phyloP scores from a whole-genome alignment of 2,888 invertebrate genomes.

The Drosophila rubida region DNA sequence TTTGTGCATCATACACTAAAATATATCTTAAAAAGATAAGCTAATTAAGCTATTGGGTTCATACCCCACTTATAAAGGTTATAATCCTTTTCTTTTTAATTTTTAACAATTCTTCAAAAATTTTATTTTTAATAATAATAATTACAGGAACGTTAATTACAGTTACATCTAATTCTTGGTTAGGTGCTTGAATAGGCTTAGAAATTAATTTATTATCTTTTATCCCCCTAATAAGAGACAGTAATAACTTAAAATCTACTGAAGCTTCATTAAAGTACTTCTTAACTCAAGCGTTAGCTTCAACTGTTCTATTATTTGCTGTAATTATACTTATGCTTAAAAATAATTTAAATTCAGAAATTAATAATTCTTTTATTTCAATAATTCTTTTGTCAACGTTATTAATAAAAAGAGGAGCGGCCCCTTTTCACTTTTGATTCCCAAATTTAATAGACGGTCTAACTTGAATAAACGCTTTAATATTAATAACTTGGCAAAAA shows the following conservation, averaged over 20 bases:
- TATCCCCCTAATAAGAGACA: conserved; percentile 87
- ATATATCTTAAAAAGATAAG: conserved; percentile 86
- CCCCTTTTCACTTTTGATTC: conserved; percentile 88
- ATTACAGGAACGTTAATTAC: conserved; percentile 85
- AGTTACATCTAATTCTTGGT: conserved; percentile 85
- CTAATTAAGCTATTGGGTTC: conserved; percentile 86
- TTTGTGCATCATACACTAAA: conserved; percentile 88
- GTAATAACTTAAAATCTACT: conserved; percentile 85
- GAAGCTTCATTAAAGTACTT: conserved; percentile 88
- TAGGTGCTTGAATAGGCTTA: conserved; percentile 87
- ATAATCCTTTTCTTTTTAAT: conserved; percentile 86
- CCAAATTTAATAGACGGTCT: conserved; percentile 87
- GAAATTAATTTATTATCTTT: conserved; percentile 88
- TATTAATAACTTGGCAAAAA: conserved; percentile 89
- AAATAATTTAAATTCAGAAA: conserved; percentile 78
- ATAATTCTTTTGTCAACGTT: conserved; percentile 84
- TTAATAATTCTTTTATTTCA: conserved; percentile 67
- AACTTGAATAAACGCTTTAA: conserved; percentile 86
- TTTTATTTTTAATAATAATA: conserved; percentile 86
- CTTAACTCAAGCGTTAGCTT: conserved; percentile 87
- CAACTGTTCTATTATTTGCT: conserved; percentile 86
- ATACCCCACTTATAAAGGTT: conserved; percentile 85
- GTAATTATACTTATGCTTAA: conserved; percentile 81
- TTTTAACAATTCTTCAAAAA: conserved; percentile 85
- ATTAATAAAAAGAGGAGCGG: conserved; percentile 87